Evolutionary conservation across 2,888 invertebrate genomes (phyloP), one percentile per base, ranked within the genome.

Genomic region (Lottia gigantea): DNA sequence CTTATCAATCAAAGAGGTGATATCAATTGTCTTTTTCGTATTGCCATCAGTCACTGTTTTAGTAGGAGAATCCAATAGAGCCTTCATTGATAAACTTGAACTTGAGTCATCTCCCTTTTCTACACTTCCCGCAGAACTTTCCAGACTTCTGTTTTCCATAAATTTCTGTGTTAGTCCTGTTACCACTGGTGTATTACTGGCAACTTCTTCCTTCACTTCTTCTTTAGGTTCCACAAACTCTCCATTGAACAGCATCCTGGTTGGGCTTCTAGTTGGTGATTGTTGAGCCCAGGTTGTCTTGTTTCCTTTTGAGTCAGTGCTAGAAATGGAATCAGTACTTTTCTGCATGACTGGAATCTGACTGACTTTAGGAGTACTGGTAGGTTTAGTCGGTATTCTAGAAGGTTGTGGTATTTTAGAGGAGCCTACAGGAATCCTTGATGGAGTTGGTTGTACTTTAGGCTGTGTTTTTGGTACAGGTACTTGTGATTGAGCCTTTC

Each of bases 1-100:
- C 67, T 83, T 82, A 73, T 85, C 85, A 76, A 85, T 84, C 67
- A 85, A 76, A 46, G 81, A 82, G 31, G 84, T 79, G 65, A 83
- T 77, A 68, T 79, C 82, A 76, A 83, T 82, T 8, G 80, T 78
- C 46, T 78, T 79, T 64, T 78, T 71, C 4, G 76, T 73, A n/a
- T 74, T 73, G 14, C 72, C 71, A 61, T 73, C 73, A n/a, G 67
- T 19, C n/a, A 61, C 11, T 25, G 23, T 6, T 15, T 46, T 63
- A 40, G 19, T 31, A 12, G n/a, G 66, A 11, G 66, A 49, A 15
- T 46, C 26, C 11, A 66, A 45, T 46, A 23, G n/a, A 23, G 62
- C 55, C n/a, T 46, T 61, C 25, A 45, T 55, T 55, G 55, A 55
- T 23, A 55, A 23, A 55, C 55, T 55, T n/a, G 19, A 31, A 16